A percentile compares a stretch with the other conserved stretches of the same genome.
These are phyloP conservation scores for Stenolophus ochropezus DNA, from an alignment of 2,888 invertebrate species.

Conservation along the genomic window DNA sequence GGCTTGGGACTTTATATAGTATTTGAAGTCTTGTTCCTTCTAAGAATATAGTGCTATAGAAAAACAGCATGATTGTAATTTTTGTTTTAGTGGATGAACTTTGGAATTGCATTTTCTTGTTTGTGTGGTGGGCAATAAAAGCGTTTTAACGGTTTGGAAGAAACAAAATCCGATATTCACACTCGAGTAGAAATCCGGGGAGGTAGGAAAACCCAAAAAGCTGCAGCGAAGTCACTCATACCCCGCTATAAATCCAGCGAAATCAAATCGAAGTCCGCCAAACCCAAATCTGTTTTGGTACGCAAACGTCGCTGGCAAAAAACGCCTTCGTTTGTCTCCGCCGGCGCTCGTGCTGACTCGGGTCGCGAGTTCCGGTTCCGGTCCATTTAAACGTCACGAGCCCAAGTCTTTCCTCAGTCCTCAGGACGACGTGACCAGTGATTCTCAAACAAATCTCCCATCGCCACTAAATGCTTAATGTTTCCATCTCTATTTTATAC, in stretches of 20 bases:
- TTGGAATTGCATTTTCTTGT: too few relatives aligned
- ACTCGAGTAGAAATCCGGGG: conserved; percentile 1
- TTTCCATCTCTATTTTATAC: not conserved
- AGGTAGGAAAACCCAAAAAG: conserved; percentile 30
- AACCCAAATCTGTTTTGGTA: conserved; percentile 51
- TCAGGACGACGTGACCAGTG: not conserved
- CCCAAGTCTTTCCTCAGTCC: conserved; percentile 11
- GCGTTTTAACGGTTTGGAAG: conserved; percentile 29
- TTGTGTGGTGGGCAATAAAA: conserved; percentile 7
- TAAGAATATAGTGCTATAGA: too few relatives aligned
- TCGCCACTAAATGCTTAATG: not conserved
- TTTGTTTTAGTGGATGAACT: too few relatives aligned
- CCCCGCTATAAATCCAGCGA: conserved; percentile 11
- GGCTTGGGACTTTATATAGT: too few relatives aligned
- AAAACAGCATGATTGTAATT: too few relatives aligned
- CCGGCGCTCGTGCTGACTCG: conserved; percentile 46
- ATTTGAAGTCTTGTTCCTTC: too few relatives aligned
- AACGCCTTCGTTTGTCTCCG: not conserved
- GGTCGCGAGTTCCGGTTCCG: conserved; percentile 65
- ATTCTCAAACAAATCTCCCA: not conserved
- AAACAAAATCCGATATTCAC: conserved; percentile 29
- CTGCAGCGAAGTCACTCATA: conserved; percentile 24
- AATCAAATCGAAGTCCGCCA: conserved; percentile 44
- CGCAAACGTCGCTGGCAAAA: conserved; percentile 41
- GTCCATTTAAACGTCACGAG: conserved; percentile 65